Evolutionary conservation across 2,888 invertebrate genomes (phyloP), one percentile per base, ranked within the genome.

Genomic region (Sesia apiformis): DNA sequence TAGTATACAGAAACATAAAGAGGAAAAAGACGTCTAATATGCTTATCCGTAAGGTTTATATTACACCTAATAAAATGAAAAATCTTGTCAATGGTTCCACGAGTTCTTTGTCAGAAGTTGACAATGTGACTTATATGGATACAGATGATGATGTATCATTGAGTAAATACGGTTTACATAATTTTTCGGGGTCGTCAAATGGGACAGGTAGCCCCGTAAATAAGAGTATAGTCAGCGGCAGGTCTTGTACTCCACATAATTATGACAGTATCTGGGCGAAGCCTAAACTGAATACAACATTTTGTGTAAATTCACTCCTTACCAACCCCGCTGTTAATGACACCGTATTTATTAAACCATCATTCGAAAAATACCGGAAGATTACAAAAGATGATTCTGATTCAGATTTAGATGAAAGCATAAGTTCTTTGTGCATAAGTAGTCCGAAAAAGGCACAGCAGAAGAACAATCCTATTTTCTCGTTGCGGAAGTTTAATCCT

Each of bases 341-440:
- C 5, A 76, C 75, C 7, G 66, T 85, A 57, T 86, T 85, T 56
- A 68, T 75, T 8, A 88, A 89, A 65, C 87, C 88, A 5, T 78
- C 83, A 2, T 88, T 87, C 58, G 77, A 79, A 58, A 81, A 81
- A 58, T 88, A 84, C 59, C 87, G 84, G 58, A 84, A 86, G 56
- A 67, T 81, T 42, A 66, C 68, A 4, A 86, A 81, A 60, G 82
- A 85, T 40, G 87, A 89, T 58, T 89, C 86, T 0, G 90, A 89
- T 64, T 84, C 85, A 0, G 90, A 90, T 60, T 71, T 92, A 58
- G 90, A 91, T 59, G 90, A 91, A 55, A 91, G 91, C 65, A 86
- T 92, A 56, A 89, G 84, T 63, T 87, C 88, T 39, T 67, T 92
- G 56, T 90, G 90, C 62, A 90, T 90, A 65, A 77, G 90, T 58